Percentiles rank a stretch among this genome's conserved stretches.
Conservation (phyloP, 1,140 invertebrate genomes). For the Hyles euphorbiae region DNA sequence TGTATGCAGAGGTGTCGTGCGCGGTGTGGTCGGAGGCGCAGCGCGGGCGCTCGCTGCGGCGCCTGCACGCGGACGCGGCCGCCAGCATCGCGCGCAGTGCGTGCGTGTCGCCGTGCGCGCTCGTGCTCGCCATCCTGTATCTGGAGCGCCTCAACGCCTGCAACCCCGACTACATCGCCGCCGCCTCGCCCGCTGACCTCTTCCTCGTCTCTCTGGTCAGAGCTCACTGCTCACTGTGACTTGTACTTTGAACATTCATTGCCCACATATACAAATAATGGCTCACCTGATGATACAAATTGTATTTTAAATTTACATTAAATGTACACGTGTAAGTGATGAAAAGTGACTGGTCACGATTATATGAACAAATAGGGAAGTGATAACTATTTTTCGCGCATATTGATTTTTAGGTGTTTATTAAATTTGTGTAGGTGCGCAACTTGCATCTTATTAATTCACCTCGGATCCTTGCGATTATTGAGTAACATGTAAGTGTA, state of each 20-base stretch:
- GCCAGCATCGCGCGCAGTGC: conserved; percentile 85
- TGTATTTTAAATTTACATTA: not conserved
- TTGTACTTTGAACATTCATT: too few species aligned
- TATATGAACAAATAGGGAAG: too few species aligned
- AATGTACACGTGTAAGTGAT: not conserved
- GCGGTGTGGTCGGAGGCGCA: conserved; percentile 54
- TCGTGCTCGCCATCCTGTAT: conserved; percentile 80
- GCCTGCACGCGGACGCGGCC: conserved; percentile 87
- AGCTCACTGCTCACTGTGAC: too few species aligned
- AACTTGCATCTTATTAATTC: too few species aligned
- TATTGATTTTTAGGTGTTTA: too few species aligned
- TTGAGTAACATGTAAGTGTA: too few species aligned
- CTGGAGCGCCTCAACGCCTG: conserved; percentile 85
- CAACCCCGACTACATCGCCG: conserved; percentile 89
- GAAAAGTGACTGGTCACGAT: not conserved
- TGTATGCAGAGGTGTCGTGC: conserved; percentile 82
- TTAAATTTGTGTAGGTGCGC: too few species aligned
- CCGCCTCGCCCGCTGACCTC: conserved; percentile 89
- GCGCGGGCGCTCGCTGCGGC: conserved; percentile 81
- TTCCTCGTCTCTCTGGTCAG: conserved; percentile 93
- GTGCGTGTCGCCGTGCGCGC: conserved; percentile 81
- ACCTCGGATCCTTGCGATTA: too few species aligned
- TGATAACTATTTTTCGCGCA: too few species aligned
- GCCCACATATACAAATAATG: too few species aligned
- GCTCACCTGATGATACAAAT: too few species aligned